Percentiles rank a stretch among this genome's conserved stretches.
Evolutionary conservation across 2,888 invertebrate genomes (phyloP).

Genomic region (Athetis lepigone): DNA sequence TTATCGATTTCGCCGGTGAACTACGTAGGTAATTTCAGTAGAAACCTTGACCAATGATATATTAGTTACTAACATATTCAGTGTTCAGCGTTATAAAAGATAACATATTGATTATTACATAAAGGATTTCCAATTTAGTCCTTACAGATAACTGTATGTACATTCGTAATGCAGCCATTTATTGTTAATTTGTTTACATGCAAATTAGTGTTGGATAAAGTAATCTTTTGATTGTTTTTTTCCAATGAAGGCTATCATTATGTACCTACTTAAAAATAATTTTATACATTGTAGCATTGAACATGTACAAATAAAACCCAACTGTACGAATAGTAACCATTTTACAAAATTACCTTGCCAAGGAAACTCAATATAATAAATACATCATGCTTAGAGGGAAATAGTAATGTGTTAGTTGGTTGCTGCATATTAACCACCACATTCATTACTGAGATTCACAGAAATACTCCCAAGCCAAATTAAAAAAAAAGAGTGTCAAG

Average conservation of each 20-base stretch:
- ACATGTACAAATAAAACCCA: not conserved
- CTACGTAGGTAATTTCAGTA: conserved; percentile 68
- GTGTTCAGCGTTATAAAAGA: conserved; percentile 9
- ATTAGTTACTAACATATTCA: conserved; percentile 5
- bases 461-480: too few relatives aligned
- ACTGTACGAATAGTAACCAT: not conserved
- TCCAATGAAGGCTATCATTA: not conserved
- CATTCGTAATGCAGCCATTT: not conserved
- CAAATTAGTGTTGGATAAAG: not conserved
- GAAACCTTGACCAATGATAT: conserved; percentile 53
- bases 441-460: too few relatives aligned
- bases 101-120: conserved; percentile 1
- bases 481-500: too few relatives aligned
- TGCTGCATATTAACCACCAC: too few relatives aligned
- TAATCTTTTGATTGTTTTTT: not conserved
- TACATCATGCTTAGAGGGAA: not conserved
- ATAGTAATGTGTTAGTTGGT: too few relatives aligned
- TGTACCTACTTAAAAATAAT: not conserved
- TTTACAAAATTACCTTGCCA: not conserved
- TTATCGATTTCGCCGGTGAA: conserved; percentile 73
- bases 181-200: conserved; percentile 30
- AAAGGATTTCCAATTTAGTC: not conserved
- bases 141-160: not conserved
- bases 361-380: not conserved
- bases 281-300: not conserved